These are phyloP conservation scores for Percina caprodes DNA, from an alignment of 2,113 vertebrate genomes.

Conservation along the genomic window DNA sequence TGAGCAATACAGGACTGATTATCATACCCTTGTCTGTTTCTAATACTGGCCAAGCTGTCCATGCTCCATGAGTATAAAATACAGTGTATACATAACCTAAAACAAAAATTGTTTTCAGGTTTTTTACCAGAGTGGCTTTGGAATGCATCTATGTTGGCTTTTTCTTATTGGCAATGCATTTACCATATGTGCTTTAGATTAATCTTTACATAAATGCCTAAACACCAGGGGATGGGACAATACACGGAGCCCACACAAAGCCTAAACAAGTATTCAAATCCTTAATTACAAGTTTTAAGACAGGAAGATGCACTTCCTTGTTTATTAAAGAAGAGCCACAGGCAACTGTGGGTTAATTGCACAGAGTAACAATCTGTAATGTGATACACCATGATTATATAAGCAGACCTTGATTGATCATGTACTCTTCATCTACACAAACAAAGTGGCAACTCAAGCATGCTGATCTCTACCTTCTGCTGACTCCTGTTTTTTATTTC, in stretches of 20 bases:
- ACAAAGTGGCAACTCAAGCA: constrained; percentile 12
- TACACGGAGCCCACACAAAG: neutral
- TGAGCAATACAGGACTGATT: neutral
- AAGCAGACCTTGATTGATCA: constrained; percentile 1
- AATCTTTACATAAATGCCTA: constrained; percentile 29
- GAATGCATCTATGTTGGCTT: neutral
- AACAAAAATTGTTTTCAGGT: constrained; percentile 20
- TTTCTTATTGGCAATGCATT: neutral
- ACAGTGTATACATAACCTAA: neutral
- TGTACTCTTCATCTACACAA: constrained; percentile 24
- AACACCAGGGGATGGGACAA: neutral
- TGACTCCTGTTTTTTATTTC: constrained; percentile 2
- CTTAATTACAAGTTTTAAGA: constrained; percentile 1
- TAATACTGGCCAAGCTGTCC: neutral
- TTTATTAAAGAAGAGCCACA: constrained; percentile 10
- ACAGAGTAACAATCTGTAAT: neutral
- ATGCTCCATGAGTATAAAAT: constrained; percentile 15
- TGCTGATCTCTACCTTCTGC: neutral
- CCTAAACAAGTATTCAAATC: constrained; percentile 25
- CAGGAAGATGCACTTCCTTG: constrained; percentile 13
- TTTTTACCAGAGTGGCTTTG: constrained; percentile 8
- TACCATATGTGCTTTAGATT: constrained; percentile 30
- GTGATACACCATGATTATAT: constrained; percentile 8
- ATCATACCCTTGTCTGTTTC: constrained; percentile 16
- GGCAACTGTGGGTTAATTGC: constrained; percentile 4